A percentile compares a stretch with the other conserved stretches of the same genome.
These are phyloP conservation scores for Megaustenia siamemsis DNA, from an alignment of 2,888 invertebrate species.

Conservation along the genomic window DNA sequence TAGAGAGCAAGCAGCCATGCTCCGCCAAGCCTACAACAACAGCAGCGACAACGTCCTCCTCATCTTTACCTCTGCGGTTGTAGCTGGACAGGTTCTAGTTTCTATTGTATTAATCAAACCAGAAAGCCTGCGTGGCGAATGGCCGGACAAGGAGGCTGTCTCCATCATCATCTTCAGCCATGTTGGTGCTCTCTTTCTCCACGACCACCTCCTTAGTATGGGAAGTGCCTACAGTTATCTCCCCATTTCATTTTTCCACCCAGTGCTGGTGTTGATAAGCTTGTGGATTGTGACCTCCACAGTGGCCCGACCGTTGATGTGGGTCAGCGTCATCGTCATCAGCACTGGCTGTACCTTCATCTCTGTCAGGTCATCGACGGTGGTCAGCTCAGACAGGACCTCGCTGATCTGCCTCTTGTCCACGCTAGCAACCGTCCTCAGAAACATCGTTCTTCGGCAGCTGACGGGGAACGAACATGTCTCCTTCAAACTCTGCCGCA, in stretches of 20 bases:
- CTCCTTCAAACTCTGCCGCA: neutral
- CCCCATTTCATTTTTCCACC: slow-evolving; percentile 14
- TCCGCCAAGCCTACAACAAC: slow-evolving; percentile 42
- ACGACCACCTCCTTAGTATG: slow-evolving; percentile 41
- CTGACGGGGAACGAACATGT: slow-evolving; percentile 23
- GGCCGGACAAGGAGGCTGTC: slow-evolving; percentile 42
- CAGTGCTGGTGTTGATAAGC: slow-evolving; percentile 23
- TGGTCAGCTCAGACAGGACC: slow-evolving; percentile 39
- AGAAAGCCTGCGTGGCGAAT: slow-evolving; percentile 29
- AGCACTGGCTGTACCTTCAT: slow-evolving; percentile 33
- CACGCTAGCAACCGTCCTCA: slow-evolving; percentile 10
- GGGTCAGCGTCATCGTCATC: neutral
- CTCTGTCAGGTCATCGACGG: slow-evolving; percentile 24
- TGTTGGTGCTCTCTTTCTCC: slow-evolving; percentile 32
- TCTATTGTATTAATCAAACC: neutral
- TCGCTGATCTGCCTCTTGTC: slow-evolving; percentile 30
- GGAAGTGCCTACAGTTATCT: slow-evolving; percentile 26
- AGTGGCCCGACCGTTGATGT: neutral
- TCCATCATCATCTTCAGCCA: slow-evolving; percentile 32
- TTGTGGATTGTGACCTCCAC: slow-evolving; percentile 41
- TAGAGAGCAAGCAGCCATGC: slow-evolving; percentile 32
- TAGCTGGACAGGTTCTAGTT: slow-evolving; percentile 6
- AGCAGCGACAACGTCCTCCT: slow-evolving; percentile 33
- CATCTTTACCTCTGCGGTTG: slow-evolving; percentile 5
- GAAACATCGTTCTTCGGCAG: slow-evolving; percentile 47